Percentiles rank a stretch among this genome's conserved stretches.
Conservation (phyloP, 2,797 vertebrate genomes). For the Gymnocypris eckloni region DNA sequence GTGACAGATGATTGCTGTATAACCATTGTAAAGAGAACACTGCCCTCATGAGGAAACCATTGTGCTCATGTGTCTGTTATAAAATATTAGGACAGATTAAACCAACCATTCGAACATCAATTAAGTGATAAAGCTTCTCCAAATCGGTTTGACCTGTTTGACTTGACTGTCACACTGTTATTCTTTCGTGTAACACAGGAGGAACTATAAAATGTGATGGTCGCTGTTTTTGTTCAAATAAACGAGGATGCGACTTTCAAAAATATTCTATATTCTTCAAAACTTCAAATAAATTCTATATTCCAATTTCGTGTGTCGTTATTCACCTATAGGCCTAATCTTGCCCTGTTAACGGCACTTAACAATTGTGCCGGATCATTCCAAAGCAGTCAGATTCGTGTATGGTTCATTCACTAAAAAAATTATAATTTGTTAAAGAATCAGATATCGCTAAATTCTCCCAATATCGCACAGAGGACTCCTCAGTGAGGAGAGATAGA, state of each 20-base stretch:
- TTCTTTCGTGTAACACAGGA: background rate
- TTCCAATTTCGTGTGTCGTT: background rate
- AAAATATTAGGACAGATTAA: background rate
- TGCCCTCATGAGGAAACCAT: slow-evolving; percentile 56
- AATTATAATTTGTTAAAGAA: background rate
- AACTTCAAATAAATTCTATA: background rate
- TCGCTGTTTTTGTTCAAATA: background rate
- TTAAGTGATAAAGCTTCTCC: background rate
- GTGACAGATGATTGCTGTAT: background rate
- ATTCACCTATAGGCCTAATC: background rate
- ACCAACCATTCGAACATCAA: background rate
- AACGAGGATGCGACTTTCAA: background rate
- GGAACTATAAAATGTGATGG: background rate
- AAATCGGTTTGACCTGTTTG: background rate
- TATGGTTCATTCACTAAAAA: background rate
- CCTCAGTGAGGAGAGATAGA: background rate
- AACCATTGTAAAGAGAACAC: slow-evolving; percentile 48
- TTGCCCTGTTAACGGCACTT: background rate
- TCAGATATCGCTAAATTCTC: background rate
- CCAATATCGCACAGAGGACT: background rate
- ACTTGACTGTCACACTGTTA: background rate
- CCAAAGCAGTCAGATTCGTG: background rate
- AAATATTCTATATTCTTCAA: background rate
- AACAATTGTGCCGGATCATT: background rate
- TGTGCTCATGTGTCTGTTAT: background rate